Conservation (phyloP, 2,888 invertebrate species). For the Clistopyga incitator region DNA sequence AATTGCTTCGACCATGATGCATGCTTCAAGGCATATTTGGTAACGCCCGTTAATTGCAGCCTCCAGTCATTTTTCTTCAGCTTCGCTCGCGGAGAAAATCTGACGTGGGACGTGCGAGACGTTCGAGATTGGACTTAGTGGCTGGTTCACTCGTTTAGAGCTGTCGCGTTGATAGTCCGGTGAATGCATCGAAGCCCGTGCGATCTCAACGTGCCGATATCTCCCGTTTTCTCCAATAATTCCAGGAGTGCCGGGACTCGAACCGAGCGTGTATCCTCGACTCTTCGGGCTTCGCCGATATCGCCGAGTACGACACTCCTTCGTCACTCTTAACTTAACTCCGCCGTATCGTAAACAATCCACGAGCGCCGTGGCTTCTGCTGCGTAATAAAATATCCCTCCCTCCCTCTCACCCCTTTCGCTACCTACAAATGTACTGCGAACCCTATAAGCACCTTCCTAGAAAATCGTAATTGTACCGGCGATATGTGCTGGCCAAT, state of each 20-base stretch:
- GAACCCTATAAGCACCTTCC: slow-evolving; percentile 54
- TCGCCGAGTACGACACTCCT: slow-evolving; percentile 46
- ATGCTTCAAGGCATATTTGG: too few species aligned
- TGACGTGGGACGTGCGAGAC: slow-evolving; percentile 23
- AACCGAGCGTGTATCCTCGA: slow-evolving; percentile 10
- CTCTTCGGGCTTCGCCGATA: slow-evolving; percentile 26
- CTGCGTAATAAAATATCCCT: slow-evolving; percentile 40
- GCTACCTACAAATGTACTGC: slow-evolving; percentile 12
- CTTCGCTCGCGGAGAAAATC: neutral
- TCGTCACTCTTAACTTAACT: slow-evolving; percentile 57
- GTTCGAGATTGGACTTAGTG: slow-evolving; percentile 34
- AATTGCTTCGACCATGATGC: too few species aligned
- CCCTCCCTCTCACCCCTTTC: slow-evolving; percentile 26
- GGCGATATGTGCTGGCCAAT: slow-evolving; percentile 36
- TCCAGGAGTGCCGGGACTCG: neutral
- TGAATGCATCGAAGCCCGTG: slow-evolving; percentile 24
- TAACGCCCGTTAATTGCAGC: too few species aligned
- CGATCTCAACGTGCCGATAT: slow-evolving; percentile 58
- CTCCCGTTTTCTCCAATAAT: slow-evolving; percentile 62
- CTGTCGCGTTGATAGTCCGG: slow-evolving; percentile 58
- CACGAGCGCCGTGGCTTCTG: slow-evolving; percentile 20
- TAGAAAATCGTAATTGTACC: slow-evolving; percentile 66
- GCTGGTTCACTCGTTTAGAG: slow-evolving; percentile 39
- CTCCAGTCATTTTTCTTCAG: too few species aligned
- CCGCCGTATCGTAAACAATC: slow-evolving; percentile 57